Conservation (phyloP, 2,797 vertebrate species). For the Hirundo rustica region DNA sequence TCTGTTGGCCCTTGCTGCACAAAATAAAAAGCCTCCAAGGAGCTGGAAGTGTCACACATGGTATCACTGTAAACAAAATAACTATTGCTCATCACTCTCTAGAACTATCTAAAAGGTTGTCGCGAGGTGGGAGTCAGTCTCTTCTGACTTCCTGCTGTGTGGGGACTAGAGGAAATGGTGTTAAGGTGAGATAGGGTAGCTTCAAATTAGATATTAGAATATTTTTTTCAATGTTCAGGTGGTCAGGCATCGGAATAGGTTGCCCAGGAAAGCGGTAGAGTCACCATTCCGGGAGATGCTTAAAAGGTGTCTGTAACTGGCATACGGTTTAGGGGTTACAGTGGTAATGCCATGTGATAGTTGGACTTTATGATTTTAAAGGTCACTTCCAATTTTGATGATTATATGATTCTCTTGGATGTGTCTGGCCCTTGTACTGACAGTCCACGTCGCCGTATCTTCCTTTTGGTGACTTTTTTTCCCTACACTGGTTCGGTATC, state of each 20-base stretch:
- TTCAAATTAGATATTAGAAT: background rate
- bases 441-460: fast-evolving
- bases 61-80: background rate
- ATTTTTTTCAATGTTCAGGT: background rate
- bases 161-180: background rate
- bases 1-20: background rate
- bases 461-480: background rate
- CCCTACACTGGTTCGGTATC: fast-evolving
- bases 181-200: background rate
- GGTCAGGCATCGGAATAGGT: background rate
- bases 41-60: background rate
- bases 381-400: background rate
- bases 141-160: too few species aligned
- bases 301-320: background rate
- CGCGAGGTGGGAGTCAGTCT: fast-evolving
- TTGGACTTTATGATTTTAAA: background rate
- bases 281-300: background rate
- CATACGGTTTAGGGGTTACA: background rate
- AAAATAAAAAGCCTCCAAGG: background rate
- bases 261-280: background rate
- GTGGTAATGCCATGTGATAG: background rate
- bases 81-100: background rate
- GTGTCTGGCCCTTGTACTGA: background rate
- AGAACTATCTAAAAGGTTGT: background rate
- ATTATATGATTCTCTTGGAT: background rate